Base-by-base conservation (phyloP, 1,140 invertebrate species). In the Myzus persicae region DNA sequence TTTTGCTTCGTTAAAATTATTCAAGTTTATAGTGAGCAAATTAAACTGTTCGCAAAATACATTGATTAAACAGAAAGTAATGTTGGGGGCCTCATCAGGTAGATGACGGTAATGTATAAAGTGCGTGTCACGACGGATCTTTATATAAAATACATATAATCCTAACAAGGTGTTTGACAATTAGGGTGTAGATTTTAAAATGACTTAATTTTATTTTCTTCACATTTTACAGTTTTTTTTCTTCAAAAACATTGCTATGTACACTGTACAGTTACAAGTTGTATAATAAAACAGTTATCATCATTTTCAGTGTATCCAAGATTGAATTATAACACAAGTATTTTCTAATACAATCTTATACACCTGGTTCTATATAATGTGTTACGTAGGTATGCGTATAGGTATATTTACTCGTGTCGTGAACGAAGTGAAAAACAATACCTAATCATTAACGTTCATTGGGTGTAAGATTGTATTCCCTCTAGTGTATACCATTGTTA, bases 111-210 rank as follows among this genome's bases (percentile, higher is more conserved):
- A 89, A 89, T 89, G 88, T 89, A 40, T 89, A 89, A 89, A 89
- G 88, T 89, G 88, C 88, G 88, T 89, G 88, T 54, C n/a, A 14
- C 8, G 20, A 14, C 24, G n/a, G 26, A 1, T 89, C 22, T 54
- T 40, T 76, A n/a, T n/a, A 40, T 54, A 54, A 89, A 54, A 87
- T 2, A 84, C 82, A 24, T 84, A 89, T 89, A 89, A 89, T 89
- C 24, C 36, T 89, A 89, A 89, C 36, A 89, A 89, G 88, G 88
- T 54, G 48, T 89, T 89, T 89, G 88, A 89, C 88, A 89, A 89
- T 89, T 54, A 40, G 88, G 88, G 88, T 54, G 88, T 89, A 24
- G 36, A 89, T 54, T 89, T 54, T 24, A 26, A 89, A 89, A 89
- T 54, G 22, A 89, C 88, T 51, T 89, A 26, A 89, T 89, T 89